Evolutionary conservation across 2,888 invertebrate genomes (phyloP).

Genomic region (Polyommatus icarus): DNA sequence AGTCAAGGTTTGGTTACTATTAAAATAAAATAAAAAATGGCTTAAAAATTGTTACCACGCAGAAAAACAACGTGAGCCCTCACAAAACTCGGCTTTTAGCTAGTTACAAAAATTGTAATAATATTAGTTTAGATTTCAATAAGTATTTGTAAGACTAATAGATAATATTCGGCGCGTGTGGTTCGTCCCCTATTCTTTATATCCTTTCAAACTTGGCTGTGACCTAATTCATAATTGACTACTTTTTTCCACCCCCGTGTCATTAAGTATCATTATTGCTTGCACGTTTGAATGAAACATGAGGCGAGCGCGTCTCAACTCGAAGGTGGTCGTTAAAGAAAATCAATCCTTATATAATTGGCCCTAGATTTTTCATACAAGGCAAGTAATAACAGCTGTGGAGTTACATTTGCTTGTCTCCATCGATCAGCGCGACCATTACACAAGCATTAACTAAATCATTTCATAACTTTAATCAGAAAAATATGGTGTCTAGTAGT

Average conservation of each 20-base stretch:
- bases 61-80: too few relatives aligned
- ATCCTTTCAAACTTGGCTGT: slow-evolving; percentile 33
- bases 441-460: neutral
- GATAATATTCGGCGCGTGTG: neutral
- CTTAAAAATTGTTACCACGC: too few relatives aligned
- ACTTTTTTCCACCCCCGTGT: slow-evolving; percentile 42
- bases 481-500: neutral
- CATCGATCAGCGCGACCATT: neutral
- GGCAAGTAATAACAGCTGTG: neutral
- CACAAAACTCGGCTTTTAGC: too few relatives aligned
- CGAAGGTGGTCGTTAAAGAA: slow-evolving; percentile 59
- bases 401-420: slow-evolving; percentile 20
- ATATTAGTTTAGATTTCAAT: neutral
- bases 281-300: slow-evolving; percentile 65
- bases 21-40: too few relatives aligned
- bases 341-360: slow-evolving; percentile 63
- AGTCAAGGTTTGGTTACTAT: too few relatives aligned
- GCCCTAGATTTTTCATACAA: slow-evolving; percentile 34
- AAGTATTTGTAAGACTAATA: neutral
- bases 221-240: slow-evolving; percentile 43
- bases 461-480: neutral
- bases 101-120: too few relatives aligned
- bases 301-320: slow-evolving; percentile 61
- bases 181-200: slow-evolving; percentile 15
- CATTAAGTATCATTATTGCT: slow-evolving; percentile 65